Percentiles rank a stretch among this genome's conserved stretches.
phyloP scores from a whole-genome alignment of 2,113 vertebrate species.

The Chlorodrepanis virens region DNA sequence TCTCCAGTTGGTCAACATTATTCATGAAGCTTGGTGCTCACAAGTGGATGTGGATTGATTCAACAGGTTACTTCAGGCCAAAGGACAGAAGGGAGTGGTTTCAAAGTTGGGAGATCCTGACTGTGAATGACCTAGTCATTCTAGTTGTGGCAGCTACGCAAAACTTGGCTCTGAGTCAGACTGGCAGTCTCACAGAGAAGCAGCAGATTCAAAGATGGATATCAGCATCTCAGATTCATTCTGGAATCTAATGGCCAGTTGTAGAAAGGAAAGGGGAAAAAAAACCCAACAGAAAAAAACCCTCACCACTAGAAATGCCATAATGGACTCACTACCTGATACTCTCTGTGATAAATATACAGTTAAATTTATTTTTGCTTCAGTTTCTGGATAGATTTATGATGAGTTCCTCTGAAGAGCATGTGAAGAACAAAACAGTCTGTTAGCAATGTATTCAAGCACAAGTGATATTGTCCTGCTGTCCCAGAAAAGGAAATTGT shows the following conservation, averaged over 20 bases:
- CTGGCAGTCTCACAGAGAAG: neutral
- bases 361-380: neutral
- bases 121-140: neutral
- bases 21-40: neutral
- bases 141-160: neutral
- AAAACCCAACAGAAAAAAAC: too few relatives aligned
- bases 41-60: neutral
- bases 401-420: neutral
- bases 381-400: neutral
- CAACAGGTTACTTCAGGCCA: neutral
- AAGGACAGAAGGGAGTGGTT: neutral
- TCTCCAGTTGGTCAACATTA: slow-evolving; percentile 16
- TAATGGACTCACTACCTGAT: neutral
- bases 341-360: neutral
- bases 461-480: neutral
- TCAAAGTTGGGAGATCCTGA: neutral
- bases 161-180: neutral
- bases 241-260: neutral
- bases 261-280: neutral
- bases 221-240: neutral
- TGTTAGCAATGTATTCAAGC: neutral
- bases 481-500: neutral
- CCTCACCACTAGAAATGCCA: neutral
- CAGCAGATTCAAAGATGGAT: neutral
- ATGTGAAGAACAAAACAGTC: neutral